Base-by-base conservation (phyloP, 2,797 vertebrate species). In the Neosilurus mollespiculum region DNA sequence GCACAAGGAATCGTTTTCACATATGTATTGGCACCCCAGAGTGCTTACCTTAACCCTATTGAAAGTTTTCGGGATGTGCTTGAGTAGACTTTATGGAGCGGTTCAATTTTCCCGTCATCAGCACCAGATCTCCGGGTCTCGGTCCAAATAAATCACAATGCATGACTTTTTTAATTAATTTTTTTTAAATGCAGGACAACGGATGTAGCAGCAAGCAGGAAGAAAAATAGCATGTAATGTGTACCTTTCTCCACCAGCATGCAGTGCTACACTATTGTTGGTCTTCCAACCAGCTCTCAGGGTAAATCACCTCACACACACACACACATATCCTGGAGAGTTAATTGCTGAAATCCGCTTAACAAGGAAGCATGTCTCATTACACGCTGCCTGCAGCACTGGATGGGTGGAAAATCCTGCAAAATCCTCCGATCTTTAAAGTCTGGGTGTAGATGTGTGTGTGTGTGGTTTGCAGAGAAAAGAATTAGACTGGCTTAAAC, bases 331-430 rank as follows among this genome's bases (percentile, higher is more conserved):
- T 86, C 87, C 82, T 81, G 81, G 86, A 85, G 85, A 87, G 88
- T 90, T 90, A 91, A 93, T 92, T 89, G 90, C 87, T 82, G 82
- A 90, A 93, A 92, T 91, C 89, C 84, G 84, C 91, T 92, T 90
- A 91, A 93, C 90, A 90, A 91, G 88, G 85, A 86, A 83, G 86
- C 91, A 89, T 86, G 90, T 91, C 84, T 90, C 87, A 91, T 92
- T 92, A 91, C 91, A 89, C 89, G 87, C 82, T 61, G 83, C 90
- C 89, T 84, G 79, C 86, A 87, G 88, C 82, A 88, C 88, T 70
- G 72, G 82, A 89, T 83, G 82, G 69, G 84, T 86, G 80, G 87
- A 88, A 89, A 85, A 84, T 86, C 85, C 80, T 9, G 82, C 78
- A 67, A 81, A 70, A 91, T 91, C 90, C 82, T 69, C 37, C 43